A percentile compares a stretch with the other conserved stretches of the same genome.
phyloP scores from a whole-genome alignment of 2,888 invertebrate species.

The Yponomeuta sedellus region DNA sequence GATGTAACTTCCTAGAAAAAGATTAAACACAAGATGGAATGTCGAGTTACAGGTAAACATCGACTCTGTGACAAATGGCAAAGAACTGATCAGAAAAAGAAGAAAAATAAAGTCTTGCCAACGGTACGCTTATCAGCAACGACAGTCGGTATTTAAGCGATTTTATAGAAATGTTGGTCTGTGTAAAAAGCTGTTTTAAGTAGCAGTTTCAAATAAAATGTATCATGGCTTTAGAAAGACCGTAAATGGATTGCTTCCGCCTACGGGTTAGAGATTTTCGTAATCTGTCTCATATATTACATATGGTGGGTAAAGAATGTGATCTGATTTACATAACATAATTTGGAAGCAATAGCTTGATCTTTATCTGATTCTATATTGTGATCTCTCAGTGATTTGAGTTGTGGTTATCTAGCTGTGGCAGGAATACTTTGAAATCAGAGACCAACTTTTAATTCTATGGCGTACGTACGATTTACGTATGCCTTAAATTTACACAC shows the following conservation, averaged over 20 bases:
- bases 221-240: neutral
- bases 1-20: too few relatives aligned
- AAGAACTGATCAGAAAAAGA: too few relatives aligned
- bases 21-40: too few relatives aligned
- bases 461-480: too few relatives aligned
- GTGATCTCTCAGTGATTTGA: too few relatives aligned
- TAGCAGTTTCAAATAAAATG: neutral
- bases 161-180: neutral
- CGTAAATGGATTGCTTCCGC: neutral
- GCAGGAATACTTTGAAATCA: too few relatives aligned
- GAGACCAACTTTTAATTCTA: too few relatives aligned
- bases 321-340: neutral
- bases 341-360: neutral
- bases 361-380: neutral
- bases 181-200: neutral
- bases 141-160: neutral
- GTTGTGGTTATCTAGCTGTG: too few relatives aligned
- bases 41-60: too few relatives aligned
- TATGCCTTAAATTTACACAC: too few relatives aligned
- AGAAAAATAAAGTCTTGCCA: neutral
- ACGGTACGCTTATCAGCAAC: neutral
- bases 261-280: neutral
- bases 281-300: neutral
- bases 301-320: neutral
- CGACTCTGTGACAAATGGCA: too few relatives aligned